Evolutionary conservation across 2,113 vertebrate genomes (phyloP).

Genomic region (Eclectus roratus): DNA sequence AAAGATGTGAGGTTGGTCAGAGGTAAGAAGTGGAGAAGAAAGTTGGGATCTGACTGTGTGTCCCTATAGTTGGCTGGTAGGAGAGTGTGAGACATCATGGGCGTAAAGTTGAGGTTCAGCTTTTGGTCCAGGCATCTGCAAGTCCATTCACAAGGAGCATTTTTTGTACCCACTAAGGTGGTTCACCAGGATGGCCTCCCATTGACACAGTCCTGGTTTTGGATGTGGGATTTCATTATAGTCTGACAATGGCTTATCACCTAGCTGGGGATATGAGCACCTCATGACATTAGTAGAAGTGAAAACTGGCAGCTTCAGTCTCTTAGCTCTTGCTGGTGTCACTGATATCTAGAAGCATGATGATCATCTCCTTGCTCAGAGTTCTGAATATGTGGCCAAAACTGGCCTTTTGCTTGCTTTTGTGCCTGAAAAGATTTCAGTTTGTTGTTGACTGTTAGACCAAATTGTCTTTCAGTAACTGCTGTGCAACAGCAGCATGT

Average conservation of each 20-base stretch:
- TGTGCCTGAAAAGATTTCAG: background rate
- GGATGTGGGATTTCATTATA: background rate
- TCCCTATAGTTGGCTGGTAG: background rate
- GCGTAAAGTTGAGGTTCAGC: background rate
- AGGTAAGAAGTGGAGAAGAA: background rate
- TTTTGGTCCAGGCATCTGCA: background rate
- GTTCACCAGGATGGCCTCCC: background rate
- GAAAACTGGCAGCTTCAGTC: background rate
- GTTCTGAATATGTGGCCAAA: background rate
- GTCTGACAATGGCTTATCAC: background rate
- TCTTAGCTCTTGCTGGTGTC: background rate
- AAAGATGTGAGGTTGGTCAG: background rate
- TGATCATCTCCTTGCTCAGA: background rate
- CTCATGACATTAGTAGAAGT: background rate
- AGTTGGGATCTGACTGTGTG: background rate
- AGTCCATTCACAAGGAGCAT: background rate
- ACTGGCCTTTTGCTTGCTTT: background rate
- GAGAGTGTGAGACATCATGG: background rate
- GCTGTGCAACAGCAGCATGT: background rate
- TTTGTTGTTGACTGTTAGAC: background rate
- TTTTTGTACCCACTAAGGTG: background rate
- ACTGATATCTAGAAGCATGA: background rate
- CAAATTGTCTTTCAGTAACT: background rate
- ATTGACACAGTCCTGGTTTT: background rate
- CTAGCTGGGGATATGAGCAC: accelerated